These are phyloP conservation scores for Peromyscus maniculatus DNA, from an alignment of 2,113 vertebrate species.

Conservation along the genomic window DNA sequence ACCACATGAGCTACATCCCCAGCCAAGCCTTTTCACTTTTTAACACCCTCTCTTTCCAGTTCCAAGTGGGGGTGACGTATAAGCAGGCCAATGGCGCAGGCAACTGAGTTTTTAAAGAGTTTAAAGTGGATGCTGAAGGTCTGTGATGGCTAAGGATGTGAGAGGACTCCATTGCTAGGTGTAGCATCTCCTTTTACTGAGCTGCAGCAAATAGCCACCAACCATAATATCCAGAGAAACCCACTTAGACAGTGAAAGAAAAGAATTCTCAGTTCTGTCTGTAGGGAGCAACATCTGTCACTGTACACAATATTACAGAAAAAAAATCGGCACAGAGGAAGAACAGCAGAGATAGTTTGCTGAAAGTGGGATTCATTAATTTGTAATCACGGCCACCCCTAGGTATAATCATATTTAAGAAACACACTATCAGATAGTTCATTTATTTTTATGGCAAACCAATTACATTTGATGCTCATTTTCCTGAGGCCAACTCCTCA, in stretches of 20 bases:
- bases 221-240: background rate
- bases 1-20: too few relatives aligned
- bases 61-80: background rate
- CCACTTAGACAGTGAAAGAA: background rate
- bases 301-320: too few relatives aligned
- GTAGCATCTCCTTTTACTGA: background rate
- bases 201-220: background rate
- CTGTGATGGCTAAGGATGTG: background rate
- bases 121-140: background rate
- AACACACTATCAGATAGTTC: background rate
- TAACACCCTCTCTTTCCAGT: accelerated
- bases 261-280: background rate
- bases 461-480: background rate
- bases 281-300: background rate
- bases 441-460: background rate
- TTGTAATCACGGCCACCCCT: background rate
- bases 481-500: background rate
- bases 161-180: background rate
- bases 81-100: background rate
- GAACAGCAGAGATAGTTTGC: background rate
- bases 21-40: too few relatives aligned
- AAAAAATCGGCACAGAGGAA: too few relatives aligned
- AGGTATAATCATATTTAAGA: background rate
- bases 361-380: background rate
- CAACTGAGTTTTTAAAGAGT: background rate